Base-by-base conservation (phyloP, 2,113 vertebrate genomes). In the Symphodus melops region DNA sequence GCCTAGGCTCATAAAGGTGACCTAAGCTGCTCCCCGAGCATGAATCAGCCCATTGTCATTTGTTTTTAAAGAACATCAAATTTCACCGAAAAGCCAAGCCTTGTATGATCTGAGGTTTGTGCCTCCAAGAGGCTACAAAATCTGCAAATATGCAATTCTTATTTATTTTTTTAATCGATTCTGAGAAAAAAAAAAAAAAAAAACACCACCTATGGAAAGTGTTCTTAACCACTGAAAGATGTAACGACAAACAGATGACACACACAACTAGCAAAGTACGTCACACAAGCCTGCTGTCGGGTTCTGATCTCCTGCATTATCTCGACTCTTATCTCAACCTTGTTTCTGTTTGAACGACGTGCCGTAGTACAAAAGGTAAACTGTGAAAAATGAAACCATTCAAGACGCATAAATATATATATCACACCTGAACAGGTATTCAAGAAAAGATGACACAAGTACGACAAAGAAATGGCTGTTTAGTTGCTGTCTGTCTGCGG, bases 121-220 rank as follows among this genome's bases (percentile, higher is more conserved):
- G 93, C 88, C 94, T 97, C 95, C 95, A 92, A 95, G 92, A 93
- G 94, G 95, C 96, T 92, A 94, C 96, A 94, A 94, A 96, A 95
- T 96, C 96, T 95, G 95, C 95, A 95, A 96, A 95, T 97, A 97
- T 96, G 96, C 95, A 96, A 96, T 96, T 95, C 94, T 94, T 94
- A 94, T 94, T 95, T 95, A 94, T 92, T 95, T 96, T 94, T 96
- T 94, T 94, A 94, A 91, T 86, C 89, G 80, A 92, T 88, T 77
- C 83, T 86, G 86, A 93, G 75, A 77, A 79, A 68, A 87, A 84
- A 56, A 74, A 79, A 78, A 81, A 77, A 79, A 68, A 87, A 84
- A 56, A 74, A 79, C 76, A 81, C 87, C 86, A 95, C 91, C 88
- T 82, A 92, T 88, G 87, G 90, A 93, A 92, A 96, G 96, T 96